Conservation (phyloP, 2,113 vertebrate genomes). For the Entosphenus tridentatus region DNA sequence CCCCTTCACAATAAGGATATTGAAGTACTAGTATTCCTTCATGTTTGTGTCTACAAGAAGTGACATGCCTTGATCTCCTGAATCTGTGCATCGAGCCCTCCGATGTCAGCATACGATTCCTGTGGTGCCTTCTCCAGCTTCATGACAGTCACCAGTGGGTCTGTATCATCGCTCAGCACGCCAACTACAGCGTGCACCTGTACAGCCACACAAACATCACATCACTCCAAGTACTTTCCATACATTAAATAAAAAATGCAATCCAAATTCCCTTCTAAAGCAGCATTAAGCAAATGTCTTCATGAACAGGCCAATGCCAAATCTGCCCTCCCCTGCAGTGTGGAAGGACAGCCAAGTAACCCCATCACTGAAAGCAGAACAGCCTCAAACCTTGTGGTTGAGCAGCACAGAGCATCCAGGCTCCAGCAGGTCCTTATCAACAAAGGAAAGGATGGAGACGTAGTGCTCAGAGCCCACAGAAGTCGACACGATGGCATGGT, state of each 20-base stretch:
- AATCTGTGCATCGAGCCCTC: constrained; percentile 84
- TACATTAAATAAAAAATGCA: neutral
- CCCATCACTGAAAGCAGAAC: too few relatives aligned
- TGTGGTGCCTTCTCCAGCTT: constrained; percentile 96
- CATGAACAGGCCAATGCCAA: neutral
- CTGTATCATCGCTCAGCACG: constrained; percentile 90
- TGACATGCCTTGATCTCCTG: constrained; percentile 74
- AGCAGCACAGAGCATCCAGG: constrained; percentile 87
- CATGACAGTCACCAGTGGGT: constrained; percentile 91
- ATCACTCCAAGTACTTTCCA: neutral
- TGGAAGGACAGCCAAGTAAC: too few relatives aligned
- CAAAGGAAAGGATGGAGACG: constrained; percentile 88
- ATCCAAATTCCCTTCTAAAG: neutral
- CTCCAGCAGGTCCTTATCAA: constrained; percentile 86
- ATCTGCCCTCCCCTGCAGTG: too few relatives aligned
- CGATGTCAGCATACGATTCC: constrained; percentile 85
- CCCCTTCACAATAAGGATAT: too few relatives aligned
- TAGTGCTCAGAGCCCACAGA: constrained; percentile 95
- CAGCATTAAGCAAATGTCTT: neutral
- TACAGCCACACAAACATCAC: neutral
- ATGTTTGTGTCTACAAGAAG: too few relatives aligned
- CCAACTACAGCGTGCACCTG: constrained; percentile 93
- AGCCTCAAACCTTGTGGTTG: constrained; percentile 59
- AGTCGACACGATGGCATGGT: constrained; percentile 86
- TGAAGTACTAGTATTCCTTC: too few relatives aligned